Conservation (phyloP, 1,140 invertebrate genomes). For the Anoplolepis gracilipes region DNA sequence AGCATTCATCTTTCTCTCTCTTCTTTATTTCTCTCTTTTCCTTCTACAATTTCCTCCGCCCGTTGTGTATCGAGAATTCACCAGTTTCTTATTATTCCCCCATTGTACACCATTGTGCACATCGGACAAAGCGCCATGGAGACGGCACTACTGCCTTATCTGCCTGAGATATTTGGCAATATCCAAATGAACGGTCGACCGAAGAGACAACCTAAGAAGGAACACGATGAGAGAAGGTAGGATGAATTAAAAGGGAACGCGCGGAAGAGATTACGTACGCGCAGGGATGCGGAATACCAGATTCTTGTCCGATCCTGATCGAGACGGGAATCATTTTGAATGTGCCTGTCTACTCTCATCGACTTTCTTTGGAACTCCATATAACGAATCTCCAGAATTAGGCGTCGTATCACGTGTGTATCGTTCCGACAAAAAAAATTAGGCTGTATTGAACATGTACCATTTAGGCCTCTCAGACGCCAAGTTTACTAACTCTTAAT, state of each 20-base stretch:
- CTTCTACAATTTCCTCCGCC: conserved; percentile 36
- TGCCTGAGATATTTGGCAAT: conserved; percentile 78
- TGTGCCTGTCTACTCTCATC: conserved; percentile 6
- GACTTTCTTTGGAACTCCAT: not conserved
- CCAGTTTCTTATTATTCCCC: conserved; percentile 81
- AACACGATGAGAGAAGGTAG: conserved; percentile 42
- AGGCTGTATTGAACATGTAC: not conserved
- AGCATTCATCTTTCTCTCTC: not conserved
- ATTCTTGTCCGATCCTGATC: not conserved
- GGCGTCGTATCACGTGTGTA: not conserved
- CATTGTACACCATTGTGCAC: conserved; percentile 76
- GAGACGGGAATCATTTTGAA: conserved; percentile 14
- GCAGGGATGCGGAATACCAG: not conserved
- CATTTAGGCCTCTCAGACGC: not conserved
- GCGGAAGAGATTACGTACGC: not conserved
- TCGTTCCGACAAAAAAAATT: conserved; percentile 6
- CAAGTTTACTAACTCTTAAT: not conserved
- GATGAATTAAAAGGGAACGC: conserved; percentile 64
- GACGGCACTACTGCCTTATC: conserved; percentile 74
- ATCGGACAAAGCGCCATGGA: conserved; percentile 78
- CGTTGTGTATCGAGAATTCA: conserved; percentile 79
- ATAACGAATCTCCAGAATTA: not conserved
- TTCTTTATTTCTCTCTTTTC: conserved; percentile 48
- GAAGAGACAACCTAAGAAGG: conserved; percentile 70
- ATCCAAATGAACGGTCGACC: conserved; percentile 80